These are phyloP conservation scores for Cloeon dipterum DNA, from an alignment of 2,888 invertebrate species.

Conservation along the genomic window DNA sequence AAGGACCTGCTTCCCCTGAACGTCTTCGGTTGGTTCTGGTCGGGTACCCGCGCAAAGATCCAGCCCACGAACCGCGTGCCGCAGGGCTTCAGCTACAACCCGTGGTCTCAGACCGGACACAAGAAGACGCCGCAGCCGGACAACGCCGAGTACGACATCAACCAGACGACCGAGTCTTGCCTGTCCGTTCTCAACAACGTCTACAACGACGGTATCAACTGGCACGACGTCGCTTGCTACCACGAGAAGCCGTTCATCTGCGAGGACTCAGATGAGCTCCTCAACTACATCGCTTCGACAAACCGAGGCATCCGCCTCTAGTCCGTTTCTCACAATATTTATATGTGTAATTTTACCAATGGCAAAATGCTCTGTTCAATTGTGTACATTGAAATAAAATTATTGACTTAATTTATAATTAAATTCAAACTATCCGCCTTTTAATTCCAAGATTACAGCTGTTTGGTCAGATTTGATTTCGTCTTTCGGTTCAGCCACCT, in stretches of 20 bases:
- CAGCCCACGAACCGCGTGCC: slow-evolving; percentile 53
- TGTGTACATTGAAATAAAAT: no score
- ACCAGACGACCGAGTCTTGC: slow-evolving; percentile 69
- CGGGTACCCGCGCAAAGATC: slow-evolving; percentile 69
- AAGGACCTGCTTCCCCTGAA: slow-evolving; percentile 68
- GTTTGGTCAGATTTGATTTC: slow-evolving; percentile 27
- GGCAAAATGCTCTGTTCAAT: slow-evolving; percentile 5
- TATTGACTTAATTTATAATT: no score
- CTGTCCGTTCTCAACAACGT: slow-evolving; percentile 74
- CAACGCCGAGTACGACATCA: slow-evolving; percentile 78
- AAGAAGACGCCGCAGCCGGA: slow-evolving; percentile 74
- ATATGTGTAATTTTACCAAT: no score
- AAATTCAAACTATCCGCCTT: no score
- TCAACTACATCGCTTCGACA: slow-evolving; percentile 63
- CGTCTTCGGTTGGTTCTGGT: slow-evolving; percentile 83
- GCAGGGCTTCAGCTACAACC: slow-evolving; percentile 57
- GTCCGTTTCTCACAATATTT: slow-evolving; percentile 1
- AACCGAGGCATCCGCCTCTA: slow-evolving; percentile 66
- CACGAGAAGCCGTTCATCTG: slow-evolving; percentile 82
- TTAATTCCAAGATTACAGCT: no score
- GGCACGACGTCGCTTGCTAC: slow-evolving; percentile 86
- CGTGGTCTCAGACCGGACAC: slow-evolving; percentile 79
- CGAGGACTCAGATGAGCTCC: slow-evolving; percentile 71
- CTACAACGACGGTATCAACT: slow-evolving; percentile 79
- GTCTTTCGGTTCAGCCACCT: slow-evolving; percentile 60